phyloP scores from a whole-genome alignment of 2,888 invertebrate species.

The Tipula lateralis region DNA sequence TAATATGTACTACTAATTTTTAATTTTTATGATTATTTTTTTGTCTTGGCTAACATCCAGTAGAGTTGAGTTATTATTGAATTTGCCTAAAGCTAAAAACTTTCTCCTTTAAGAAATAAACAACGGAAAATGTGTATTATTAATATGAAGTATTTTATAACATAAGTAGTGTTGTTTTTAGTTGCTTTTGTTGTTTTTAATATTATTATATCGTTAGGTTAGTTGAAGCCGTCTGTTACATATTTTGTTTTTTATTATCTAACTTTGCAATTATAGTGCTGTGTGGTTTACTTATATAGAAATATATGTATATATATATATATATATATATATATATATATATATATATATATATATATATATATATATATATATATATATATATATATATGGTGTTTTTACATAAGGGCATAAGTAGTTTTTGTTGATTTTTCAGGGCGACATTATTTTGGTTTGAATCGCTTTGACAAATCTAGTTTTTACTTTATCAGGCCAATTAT shows the following conservation, averaged over 20 bases:
- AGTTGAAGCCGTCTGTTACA: neutral
- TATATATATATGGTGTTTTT: neutral
- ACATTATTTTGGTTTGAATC: too few relatives aligned
- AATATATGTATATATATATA: neutral
- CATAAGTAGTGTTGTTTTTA: neutral
- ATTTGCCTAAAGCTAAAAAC: conserved; percentile 27
- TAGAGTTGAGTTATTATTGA: conserved; percentile 24
- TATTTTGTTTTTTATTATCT: neutral
- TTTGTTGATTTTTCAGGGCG: too few relatives aligned
- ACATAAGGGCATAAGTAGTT: too few relatives aligned
- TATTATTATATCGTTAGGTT: conserved; percentile 11
- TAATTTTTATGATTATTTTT: neutral
- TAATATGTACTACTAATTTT: neutral
- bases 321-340: neutral
- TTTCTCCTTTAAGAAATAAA: conserved; percentile 24
- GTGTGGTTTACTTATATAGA: neutral
- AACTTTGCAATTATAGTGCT: neutral
- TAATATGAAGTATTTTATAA: conserved; percentile 15
- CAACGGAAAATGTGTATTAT: neutral
- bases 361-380: neutral
- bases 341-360: neutral
- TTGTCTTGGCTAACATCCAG: neutral
- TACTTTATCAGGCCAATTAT: too few relatives aligned
- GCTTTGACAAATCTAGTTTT: too few relatives aligned
- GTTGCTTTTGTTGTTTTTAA: neutral